A percentile compares a stretch with the other conserved stretches of the same genome.
These are phyloP conservation scores for Drosophila baimaii DNA, from an alignment of 1,140 invertebrate genomes.

Conservation along the genomic window DNA sequence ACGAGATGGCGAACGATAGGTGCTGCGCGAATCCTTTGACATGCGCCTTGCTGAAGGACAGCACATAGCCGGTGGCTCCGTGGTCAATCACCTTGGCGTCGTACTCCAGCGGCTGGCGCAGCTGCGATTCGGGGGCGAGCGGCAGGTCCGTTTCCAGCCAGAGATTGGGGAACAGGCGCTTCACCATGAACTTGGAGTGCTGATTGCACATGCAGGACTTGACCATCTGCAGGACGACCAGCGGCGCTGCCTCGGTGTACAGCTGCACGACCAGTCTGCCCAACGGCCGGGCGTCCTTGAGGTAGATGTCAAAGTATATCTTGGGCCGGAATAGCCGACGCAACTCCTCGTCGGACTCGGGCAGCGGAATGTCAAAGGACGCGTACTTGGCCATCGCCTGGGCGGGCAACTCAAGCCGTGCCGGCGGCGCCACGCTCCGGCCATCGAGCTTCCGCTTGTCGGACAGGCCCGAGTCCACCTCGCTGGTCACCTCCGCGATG, in stretches of 20 bases:
- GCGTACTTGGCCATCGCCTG: conserved; percentile 57
- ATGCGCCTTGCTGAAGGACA: conserved; percentile 66
- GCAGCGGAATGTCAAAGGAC: conserved; percentile 42
- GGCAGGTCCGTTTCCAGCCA: conserved; percentile 72
- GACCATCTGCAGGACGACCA: conserved; percentile 70
- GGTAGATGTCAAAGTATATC: conserved; percentile 66
- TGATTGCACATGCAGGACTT: conserved; percentile 56
- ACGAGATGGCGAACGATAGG: conserved; percentile 69
- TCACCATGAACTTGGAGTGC: conserved; percentile 46
- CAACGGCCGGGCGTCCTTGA: conserved; percentile 55
- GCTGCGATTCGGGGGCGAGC: conserved; percentile 15
- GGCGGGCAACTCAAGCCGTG: conserved; percentile 28
- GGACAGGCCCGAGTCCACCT: conserved; percentile 49
- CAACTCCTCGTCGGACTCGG: conserved; percentile 34
- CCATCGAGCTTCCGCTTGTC: not conserved
- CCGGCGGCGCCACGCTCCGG: not conserved
- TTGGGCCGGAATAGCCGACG: conserved; percentile 61
- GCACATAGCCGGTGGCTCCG: conserved; percentile 46
- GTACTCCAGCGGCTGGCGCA: conserved; percentile 60
- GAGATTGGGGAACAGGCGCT: conserved; percentile 63
- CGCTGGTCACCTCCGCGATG: conserved; percentile 30
- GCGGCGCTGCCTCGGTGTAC: conserved; percentile 74
- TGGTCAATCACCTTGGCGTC: conserved; percentile 70
- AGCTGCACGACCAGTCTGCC: conserved; percentile 69
- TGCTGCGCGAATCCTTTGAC: conserved; percentile 55